Base-by-base conservation (phyloP, 2,888 invertebrate genomes). In the Thumatha senex region DNA sequence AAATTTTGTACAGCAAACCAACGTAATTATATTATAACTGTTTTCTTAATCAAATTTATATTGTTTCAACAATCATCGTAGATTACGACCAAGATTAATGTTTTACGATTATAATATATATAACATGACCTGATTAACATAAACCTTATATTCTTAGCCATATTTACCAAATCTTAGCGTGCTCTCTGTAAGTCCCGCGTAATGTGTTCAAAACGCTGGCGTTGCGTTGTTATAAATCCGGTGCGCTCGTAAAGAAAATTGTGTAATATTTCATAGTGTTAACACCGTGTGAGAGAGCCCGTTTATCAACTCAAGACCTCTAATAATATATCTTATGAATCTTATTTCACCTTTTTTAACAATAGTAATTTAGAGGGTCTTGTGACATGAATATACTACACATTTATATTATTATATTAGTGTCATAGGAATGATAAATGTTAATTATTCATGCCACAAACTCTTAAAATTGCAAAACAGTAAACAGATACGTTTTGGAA, bases 181-280 rank as follows among this genome's bases (percentile, higher is more conserved):
- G 46, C 48, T 58, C 42, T 59, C 57, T 61, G 61, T 63, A 70
- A 61, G 63, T 61, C 54, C 51, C 52, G 54, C 50, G 57, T 58
- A 74, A 75, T 78, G 69, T 74, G 74, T 69, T 73, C 71, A 69
- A 76, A 78, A 72, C 66, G 75, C 72, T 73, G 57, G 60, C 63
- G 70, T 67, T 72, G 70, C 78, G 72, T 73, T 78, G 75, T 73
- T 75, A 78, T 81, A 86, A 84, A 87, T 86, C 81, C 83, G 76
- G 80, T 83, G 76, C 68, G 78, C 83, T 79, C 82, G 83, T 81
- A 82, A 86, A 86, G 86, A 87, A 88, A 86, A 88, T 87, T 87
- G 86, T 86, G 80, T 79, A 82, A 82, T 84, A 85, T 83, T 84
- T 88, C 87, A 86, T 75, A 71, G 78, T 72, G 82, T 86, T 86